Conservation (phyloP, 92 coral and sea anemone species). For the Siderastrea siderea region DNA sequence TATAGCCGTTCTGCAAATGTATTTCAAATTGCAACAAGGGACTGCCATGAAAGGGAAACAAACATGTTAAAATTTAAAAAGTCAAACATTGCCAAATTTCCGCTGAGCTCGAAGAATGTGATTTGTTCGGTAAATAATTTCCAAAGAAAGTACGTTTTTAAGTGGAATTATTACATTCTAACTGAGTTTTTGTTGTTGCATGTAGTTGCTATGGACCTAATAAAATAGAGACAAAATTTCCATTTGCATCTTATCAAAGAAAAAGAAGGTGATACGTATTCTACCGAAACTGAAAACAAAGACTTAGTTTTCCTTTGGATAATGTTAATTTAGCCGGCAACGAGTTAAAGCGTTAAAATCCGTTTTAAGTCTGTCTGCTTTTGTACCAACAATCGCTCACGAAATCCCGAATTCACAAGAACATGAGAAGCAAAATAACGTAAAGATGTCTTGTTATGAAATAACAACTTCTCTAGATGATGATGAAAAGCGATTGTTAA, state of each 20-base stretch:
- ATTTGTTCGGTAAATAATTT: neutral
- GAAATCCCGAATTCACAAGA: neutral
- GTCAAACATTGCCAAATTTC: too few species aligned
- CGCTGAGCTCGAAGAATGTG: neutral
- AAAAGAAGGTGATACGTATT: neutral
- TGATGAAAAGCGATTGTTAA: too few species aligned
- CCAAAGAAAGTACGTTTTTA: too few species aligned
- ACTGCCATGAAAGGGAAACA: too few species aligned
- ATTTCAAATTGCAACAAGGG: too few species aligned
- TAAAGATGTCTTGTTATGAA: neutral
- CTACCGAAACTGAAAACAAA: neutral
- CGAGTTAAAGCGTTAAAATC: neutral
- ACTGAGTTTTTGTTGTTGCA: too few species aligned
- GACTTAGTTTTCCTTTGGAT: neutral
- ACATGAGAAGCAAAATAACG: neutral
- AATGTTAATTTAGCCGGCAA: neutral
- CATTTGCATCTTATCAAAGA: neutral
- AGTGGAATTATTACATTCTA: neutral
- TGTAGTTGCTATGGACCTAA: too few species aligned
- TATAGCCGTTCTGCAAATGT: too few species aligned
- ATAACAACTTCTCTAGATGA: neutral
- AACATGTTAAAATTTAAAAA: too few species aligned
- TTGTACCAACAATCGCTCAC: constrained; percentile 9
- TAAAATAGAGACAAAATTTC: neutral
- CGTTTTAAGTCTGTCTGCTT: neutral